Evolutionary conservation across 2,888 invertebrate genomes (phyloP).

Genomic region (Petrophora chlorosata): DNA sequence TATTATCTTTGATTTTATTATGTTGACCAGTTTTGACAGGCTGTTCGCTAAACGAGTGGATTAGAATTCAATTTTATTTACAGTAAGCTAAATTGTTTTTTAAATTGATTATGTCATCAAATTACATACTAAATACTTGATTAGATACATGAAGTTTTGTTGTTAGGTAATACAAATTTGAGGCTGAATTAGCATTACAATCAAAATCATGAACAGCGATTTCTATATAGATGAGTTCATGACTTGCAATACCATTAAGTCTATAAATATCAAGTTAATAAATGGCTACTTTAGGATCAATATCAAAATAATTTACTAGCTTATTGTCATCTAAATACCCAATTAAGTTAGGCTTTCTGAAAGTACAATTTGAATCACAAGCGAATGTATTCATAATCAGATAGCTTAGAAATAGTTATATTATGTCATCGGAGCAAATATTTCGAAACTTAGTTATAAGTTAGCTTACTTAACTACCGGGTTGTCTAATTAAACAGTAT

Average conservation of each 20-base stretch:
- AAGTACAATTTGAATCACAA: slow-evolving; percentile 19
- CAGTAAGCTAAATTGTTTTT: too few species aligned
- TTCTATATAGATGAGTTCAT: too few species aligned
- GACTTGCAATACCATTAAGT: too few species aligned
- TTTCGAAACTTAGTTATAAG: slow-evolving; percentile 1
- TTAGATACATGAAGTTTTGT: too few species aligned
- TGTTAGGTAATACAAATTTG: too few species aligned
- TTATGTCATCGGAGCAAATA: slow-evolving; percentile 11
- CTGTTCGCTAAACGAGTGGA: slow-evolving; percentile 7
- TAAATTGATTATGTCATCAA: neutral
- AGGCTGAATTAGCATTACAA: too few species aligned
- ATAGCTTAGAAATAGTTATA: slow-evolving; percentile 4
- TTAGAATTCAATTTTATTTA: slow-evolving; percentile 11
- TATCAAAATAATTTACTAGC: slow-evolving; percentile 20
- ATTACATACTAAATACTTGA: slow-evolving; percentile 1
- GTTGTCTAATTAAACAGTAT: too few species aligned
- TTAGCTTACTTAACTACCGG: too few species aligned
- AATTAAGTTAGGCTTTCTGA: slow-evolving; percentile 20
- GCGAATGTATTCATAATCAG: slow-evolving; percentile 19
- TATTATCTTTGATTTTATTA: slow-evolving; percentile 5
- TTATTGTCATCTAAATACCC: slow-evolving; percentile 24
- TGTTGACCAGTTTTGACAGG: slow-evolving; percentile 1
- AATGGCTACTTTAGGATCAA: too few species aligned
- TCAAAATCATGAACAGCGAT: too few species aligned
- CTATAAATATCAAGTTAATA: too few species aligned